Evolutionary conservation across 2,113 vertebrate genomes (phyloP), one percentile per base, ranked within the genome.

Genomic region (Camelus dromedarius): DNA sequence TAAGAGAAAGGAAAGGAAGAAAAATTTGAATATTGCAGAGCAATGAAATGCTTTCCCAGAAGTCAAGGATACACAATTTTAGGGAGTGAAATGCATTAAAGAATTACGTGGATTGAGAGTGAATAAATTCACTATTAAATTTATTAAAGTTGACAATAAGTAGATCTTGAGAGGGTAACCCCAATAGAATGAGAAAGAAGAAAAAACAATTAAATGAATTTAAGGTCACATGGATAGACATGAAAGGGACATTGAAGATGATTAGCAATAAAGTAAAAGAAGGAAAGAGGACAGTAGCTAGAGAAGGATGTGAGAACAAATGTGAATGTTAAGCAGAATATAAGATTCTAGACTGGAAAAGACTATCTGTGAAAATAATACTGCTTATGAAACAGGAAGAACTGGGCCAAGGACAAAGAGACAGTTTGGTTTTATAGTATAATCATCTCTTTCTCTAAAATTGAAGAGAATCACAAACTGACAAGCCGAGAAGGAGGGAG

Each of bases 371-470:
- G n/a, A 91, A 5, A 84, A 85, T 50, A 92, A 42, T 30, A 32
- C 19, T 15, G 28, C 30, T 83, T 38, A 83, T 32, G 50, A 79
- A 83, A 81, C 6, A 66, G 16, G 6, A 87, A 58, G 28, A 84
- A 18, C 15, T 66, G 13, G 16, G 64, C 62, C 64, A 96, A 60
- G n/a, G 72, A 93, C 62, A 84, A 69, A 90, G 16, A 95, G 11
- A 28, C 1, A 9, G 2, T 6, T 28, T 87, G n/a, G 8, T n/a
- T 94, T 91, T 66, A 88, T 24, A 67, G n/a, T 35, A 60, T 38
- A 80, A 87, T 76, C n/a, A 91, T 88, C 38, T 90, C 32, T 94
- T 87, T 69, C 14, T 92, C 50, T 64, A 35, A 76, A 95, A 48
- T 15, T 76, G 72, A 85, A 94, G 81, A 9, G 28, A 30, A 64